Conservation (phyloP, 2,888 invertebrate species). For the Zygaena filipendulae region DNA sequence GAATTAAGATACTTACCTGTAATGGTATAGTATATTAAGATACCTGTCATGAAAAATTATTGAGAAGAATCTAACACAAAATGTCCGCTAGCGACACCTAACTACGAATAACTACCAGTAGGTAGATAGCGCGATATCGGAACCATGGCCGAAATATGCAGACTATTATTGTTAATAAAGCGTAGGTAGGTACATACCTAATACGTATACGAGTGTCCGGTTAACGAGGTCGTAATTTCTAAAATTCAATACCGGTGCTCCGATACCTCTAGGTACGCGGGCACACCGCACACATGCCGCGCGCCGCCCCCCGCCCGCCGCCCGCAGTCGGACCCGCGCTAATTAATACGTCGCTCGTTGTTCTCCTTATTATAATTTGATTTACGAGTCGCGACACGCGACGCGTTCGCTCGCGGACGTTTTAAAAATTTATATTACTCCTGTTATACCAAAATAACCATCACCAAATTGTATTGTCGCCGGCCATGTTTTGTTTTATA, state of each 20-base stretch:
- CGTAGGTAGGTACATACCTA: too few relatives aligned
- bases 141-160: too few relatives aligned
- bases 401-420: conserved; percentile 25
- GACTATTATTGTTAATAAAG: too few relatives aligned
- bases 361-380: conserved; percentile 54
- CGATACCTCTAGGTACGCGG: too few relatives aligned
- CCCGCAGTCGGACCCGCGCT: conserved; percentile 24
- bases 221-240: conserved; percentile 33
- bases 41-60: too few relatives aligned
- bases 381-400: conserved; percentile 37
- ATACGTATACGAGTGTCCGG: conserved; percentile 15
- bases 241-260: conserved; percentile 38
- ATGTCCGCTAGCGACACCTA: too few relatives aligned
- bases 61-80: too few relatives aligned
- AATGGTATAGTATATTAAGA: too few relatives aligned
- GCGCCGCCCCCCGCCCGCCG: too few relatives aligned
- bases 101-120: too few relatives aligned
- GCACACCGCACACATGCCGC: conserved; percentile 17
- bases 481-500: conserved; percentile 42
- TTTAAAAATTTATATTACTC: conserved; percentile 50
- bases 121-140: too few relatives aligned
- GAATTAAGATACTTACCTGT: too few relatives aligned
- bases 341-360: conserved; percentile 50
- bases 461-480: conserved; percentile 44
- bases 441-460: conserved; percentile 44